Base-by-base conservation (phyloP, 2,888 invertebrate species). In the Netelia fuscicornis region DNA sequence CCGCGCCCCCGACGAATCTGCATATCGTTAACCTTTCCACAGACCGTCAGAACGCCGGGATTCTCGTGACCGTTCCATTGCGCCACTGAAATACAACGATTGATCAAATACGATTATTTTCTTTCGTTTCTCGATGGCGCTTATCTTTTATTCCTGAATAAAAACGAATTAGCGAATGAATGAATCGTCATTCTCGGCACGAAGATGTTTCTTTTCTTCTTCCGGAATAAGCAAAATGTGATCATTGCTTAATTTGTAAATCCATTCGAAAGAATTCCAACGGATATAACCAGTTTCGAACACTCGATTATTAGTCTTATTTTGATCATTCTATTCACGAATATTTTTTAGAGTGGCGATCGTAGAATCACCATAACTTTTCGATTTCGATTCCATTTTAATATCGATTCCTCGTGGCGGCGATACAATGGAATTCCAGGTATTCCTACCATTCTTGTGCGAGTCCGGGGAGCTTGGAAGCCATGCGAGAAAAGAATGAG, bases 11-110 rank as follows among this genome's bases (percentile, higher is more conserved):
- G 42, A 86, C 88, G 87, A 89, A 91, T 91, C 91, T 92, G 90
- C 91, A 92, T 93, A 90, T 91, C 91, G 90, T 92, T 92, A 91
- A 91, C 91, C 89, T 90, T 90, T 90, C 86, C 78, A 67, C 88
- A 78, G 71, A 64, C 79, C 58, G 81, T 71, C 80, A 86, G 82
- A 86, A 86, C 81, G 81, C 85, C 79, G 83, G 80, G 86, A 85
- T 88, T 86, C 30, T 80, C 44, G 67, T 81, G 83, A 81, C 83
- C 72, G 83, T 84, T 74, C 52, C 71, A 56, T 71, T 17, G 17
- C 64, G 70, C 30, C 42, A 48, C 48, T 3, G 48, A 48, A 48
- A 48, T 13, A 48, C 48, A 44, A 23, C 75, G 76, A 82, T 82
- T 71, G 82, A 71, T 82, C 82, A 67, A 77, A 82, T 72, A 65